Evolutionary conservation across 1,140 invertebrate genomes (phyloP).

Genomic region (Lasioglossum albipes): DNA sequence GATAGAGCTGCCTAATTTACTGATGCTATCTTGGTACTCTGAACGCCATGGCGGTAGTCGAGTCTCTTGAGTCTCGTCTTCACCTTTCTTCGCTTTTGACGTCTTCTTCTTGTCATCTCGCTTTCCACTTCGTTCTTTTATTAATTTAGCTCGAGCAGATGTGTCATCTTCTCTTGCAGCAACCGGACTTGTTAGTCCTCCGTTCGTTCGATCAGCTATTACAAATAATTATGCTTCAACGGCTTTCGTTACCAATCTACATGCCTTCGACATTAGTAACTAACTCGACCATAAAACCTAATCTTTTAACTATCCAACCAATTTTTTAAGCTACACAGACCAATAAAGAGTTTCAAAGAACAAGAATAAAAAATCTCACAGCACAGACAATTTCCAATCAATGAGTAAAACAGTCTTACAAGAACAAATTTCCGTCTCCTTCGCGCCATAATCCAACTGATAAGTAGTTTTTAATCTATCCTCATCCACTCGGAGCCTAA

Average conservation of each 20-base stretch:
- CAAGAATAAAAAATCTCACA: too few species aligned
- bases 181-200: too few species aligned
- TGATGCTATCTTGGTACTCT: conserved; percentile 83
- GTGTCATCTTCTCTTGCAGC: too few species aligned
- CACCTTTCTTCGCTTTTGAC: conserved; percentile 25
- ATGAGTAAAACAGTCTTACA: not conserved
- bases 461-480: conserved; percentile 83
- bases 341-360: too few species aligned
- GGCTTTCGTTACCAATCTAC: too few species aligned
- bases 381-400: too few species aligned
- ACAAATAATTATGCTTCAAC: too few species aligned
- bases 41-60: conserved; percentile 70
- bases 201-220: too few species aligned
- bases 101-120: not conserved
- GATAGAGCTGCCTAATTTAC: conserved; percentile 81
- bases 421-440: conserved; percentile 71
- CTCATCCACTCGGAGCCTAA: conserved; percentile 80
- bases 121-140: not conserved
- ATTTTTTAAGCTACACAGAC: too few species aligned
- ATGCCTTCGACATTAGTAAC: too few species aligned
- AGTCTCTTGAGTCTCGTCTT: conserved; percentile 25
- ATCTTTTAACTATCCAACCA: too few species aligned
- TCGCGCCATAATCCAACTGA: conserved; percentile 81
- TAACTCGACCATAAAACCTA: too few species aligned
- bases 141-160: not conserved